Evolutionary conservation across 2,113 vertebrate genomes (phyloP), one percentile per base, ranked within the genome.

Genomic region (Osmerus eperlanus): DNA sequence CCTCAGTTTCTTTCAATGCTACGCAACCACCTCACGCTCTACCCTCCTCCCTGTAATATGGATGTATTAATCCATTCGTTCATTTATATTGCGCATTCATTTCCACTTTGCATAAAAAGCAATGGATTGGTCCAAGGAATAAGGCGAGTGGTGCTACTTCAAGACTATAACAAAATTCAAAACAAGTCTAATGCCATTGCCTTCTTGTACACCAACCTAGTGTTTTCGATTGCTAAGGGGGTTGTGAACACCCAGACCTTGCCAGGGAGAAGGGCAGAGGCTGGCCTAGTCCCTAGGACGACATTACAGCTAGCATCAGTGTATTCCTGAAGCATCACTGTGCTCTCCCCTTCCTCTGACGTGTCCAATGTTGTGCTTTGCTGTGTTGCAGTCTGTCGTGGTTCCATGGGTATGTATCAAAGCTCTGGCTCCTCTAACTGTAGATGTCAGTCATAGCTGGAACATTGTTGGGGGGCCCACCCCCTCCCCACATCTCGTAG

Each of bases 371-470:
- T 66, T 69, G 86, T 87, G 83, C 63, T 87, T 84, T 81, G 66
- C 62, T 76, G 67, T 68, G 71, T 75, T 76, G 61, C 68, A 67
- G 54, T 82, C 76, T 72, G 56, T 63, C 68, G 65, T 60, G 72
- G 76, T 36, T 29, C 23, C 51, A 53, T 67, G 51, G 64, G n/a
- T 51, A 18, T 65, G 29, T 29, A 53, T 64, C 62, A 70, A 61
- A 67, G 67, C 64, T 76, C 63, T 68, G 52, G 65, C 36, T 69
- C 80, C 75, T 69, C 77, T 74, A 71, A 78, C 76, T 63, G 72
- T 76, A 79, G 52, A 77, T 79, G 88, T 85, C 81, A 83, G 86
- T 83, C 77, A 64, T 86, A 77, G 87, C 77, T 77, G 77, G 74
- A 85, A 73, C 41, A 47, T 11, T 47, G 41, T 47, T 47, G 41